These are phyloP conservation scores for Anastrepha obliqua DNA, from an alignment of 1,140 invertebrate genomes.

Conservation along the genomic window DNA sequence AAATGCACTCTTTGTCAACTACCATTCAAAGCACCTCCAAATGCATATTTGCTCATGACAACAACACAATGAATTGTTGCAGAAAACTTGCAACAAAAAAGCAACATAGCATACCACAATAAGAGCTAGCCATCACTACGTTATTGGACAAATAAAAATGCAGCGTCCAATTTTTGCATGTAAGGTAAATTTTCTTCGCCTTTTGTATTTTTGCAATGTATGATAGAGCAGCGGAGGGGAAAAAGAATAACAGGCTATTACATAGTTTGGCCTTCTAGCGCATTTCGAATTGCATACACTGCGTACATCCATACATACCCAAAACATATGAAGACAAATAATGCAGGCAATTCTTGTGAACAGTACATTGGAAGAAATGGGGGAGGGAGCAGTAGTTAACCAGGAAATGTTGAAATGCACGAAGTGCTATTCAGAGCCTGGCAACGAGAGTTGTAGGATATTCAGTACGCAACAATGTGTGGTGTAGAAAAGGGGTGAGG, in stretches of 20 bases:
- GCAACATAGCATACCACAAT: neutral
- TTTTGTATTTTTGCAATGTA: constrained; percentile 25
- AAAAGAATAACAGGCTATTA: neutral
- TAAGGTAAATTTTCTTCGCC: constrained; percentile 39
- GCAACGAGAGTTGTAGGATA: neutral
- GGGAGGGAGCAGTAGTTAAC: neutral
- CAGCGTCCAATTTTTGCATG: constrained; percentile 28
- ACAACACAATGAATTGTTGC: neutral
- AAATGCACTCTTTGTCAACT: constrained; percentile 23
- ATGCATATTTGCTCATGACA: neutral
- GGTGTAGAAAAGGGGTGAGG: neutral
- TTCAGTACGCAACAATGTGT: neutral
- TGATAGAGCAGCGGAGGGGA: neutral
- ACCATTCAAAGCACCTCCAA: neutral
- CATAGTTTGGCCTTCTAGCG: constrained; percentile 4
- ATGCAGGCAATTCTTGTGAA: neutral
- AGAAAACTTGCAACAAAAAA: neutral
- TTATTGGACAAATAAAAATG: constrained; percentile 15
- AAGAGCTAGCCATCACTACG: neutral
- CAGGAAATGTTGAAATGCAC: neutral
- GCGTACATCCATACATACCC: neutral
- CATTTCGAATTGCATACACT: neutral
- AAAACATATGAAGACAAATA: neutral
- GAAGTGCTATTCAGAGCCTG: neutral
- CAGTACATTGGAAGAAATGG: neutral